These are phyloP conservation scores for Zosterops hypoxanthus DNA, from an alignment of 2,113 vertebrate genomes.

Conservation along the genomic window DNA sequence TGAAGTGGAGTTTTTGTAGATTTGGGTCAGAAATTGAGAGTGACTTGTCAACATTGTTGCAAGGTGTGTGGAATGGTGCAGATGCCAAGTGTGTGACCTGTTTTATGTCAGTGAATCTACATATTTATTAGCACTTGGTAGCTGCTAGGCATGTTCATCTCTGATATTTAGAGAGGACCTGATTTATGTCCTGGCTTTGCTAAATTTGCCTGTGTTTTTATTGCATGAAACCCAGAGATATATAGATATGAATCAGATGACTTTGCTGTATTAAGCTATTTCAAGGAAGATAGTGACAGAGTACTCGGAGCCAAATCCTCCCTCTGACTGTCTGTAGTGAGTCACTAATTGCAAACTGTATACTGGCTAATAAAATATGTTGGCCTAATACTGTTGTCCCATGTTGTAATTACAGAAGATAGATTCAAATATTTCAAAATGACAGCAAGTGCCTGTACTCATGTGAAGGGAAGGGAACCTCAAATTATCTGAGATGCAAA, in stretches of 20 bases:
- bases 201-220: background rate
- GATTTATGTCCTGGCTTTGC: background rate
- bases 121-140: background rate
- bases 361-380: constrained; percentile 62
- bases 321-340: constrained; percentile 46
- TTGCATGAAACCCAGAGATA: background rate
- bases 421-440: constrained; percentile 23
- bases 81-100: background rate
- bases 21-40: background rate
- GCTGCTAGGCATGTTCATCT: background rate
- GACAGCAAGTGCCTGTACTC: constrained; percentile 8
- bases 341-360: constrained; percentile 58
- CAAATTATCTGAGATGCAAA: background rate
- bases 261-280: constrained; percentile 13
- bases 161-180: background rate
- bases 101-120: background rate
- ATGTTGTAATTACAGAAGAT: constrained; percentile 50
- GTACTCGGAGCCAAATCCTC: background rate
- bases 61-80: background rate
- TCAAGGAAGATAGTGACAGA: constrained; percentile 9
- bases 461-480: background rate
- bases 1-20: background rate
- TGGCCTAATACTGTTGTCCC: constrained; percentile 53
- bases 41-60: background rate
- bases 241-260: background rate